Conservation (phyloP, 2,888 invertebrate species). For the Smittia sp. region DNA sequence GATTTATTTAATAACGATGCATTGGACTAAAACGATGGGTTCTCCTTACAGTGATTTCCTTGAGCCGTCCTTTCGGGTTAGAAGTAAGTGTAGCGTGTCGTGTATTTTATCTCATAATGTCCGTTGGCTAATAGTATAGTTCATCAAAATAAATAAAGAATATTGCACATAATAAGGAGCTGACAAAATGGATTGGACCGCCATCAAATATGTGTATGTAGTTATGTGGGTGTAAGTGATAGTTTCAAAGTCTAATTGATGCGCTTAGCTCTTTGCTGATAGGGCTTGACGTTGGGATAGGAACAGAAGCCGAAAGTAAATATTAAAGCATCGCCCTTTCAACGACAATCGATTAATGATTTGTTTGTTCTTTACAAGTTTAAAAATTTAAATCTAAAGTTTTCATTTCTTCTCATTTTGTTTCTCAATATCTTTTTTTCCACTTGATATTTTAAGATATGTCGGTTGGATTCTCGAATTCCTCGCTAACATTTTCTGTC, state of each 20-base stretch:
- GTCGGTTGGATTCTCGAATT: background rate
- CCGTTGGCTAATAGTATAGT: background rate
- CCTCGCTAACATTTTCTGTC: background rate
- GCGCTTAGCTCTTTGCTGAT: background rate
- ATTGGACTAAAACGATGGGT: background rate
- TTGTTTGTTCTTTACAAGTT: background rate
- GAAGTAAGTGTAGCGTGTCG: background rate
- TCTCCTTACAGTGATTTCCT: slow-evolving; percentile 4
- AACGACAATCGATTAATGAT: background rate
- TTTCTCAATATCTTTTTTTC: background rate
- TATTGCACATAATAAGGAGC: background rate
- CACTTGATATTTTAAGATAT: background rate
- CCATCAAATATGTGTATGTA: background rate
- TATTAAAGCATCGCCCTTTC: slow-evolving; percentile 3
- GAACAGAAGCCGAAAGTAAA: background rate
- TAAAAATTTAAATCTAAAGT: background rate
- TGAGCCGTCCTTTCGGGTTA: background rate
- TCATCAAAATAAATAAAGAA: background rate
- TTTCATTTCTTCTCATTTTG: background rate
- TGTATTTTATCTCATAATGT: too few species aligned
- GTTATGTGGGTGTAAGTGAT: background rate
- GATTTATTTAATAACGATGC: background rate
- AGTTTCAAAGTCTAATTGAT: background rate
- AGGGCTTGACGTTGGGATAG: background rate
- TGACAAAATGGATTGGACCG: background rate